Percentiles rank a stretch among this genome's conserved stretches.
These are phyloP conservation scores for Geococcyx californianus DNA, from an alignment of 2,113 vertebrate species.

Conservation along the genomic window DNA sequence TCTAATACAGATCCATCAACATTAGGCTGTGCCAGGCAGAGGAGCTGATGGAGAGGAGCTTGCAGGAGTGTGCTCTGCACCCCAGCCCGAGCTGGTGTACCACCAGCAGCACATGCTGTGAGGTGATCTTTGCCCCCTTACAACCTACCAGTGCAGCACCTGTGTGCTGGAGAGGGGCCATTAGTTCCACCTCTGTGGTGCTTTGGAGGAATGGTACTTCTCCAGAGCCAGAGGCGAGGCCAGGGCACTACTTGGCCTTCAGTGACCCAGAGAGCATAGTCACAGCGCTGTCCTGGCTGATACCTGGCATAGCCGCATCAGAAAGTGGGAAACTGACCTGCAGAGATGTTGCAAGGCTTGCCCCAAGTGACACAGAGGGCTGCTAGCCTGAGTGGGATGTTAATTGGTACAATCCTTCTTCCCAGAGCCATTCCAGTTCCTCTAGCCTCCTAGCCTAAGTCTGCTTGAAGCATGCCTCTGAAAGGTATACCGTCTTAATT, in stretches of 20 bases:
- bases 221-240: neutral
- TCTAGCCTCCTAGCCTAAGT: neutral
- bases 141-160: neutral
- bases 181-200: neutral
- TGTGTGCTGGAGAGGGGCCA: rapidly evolving
- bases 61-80: neutral
- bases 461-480: neutral
- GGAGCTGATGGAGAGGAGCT: neutral
- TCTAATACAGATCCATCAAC: neutral
- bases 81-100: neutral
- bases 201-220: neutral
- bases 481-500: neutral
- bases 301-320: neutral
- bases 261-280: rapidly evolving
- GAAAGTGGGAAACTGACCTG: neutral
- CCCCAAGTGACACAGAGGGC: neutral
- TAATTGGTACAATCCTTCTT: neutral
- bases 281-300: neutral
- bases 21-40: neutral
- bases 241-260: neutral
- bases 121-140: neutral
- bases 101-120: neutral
- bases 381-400: neutral
- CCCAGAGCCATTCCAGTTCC: neutral
- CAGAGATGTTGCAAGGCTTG: neutral